phyloP scores from a whole-genome alignment of 2,888 invertebrate genomes.

The Rutpela maculata region DNA sequence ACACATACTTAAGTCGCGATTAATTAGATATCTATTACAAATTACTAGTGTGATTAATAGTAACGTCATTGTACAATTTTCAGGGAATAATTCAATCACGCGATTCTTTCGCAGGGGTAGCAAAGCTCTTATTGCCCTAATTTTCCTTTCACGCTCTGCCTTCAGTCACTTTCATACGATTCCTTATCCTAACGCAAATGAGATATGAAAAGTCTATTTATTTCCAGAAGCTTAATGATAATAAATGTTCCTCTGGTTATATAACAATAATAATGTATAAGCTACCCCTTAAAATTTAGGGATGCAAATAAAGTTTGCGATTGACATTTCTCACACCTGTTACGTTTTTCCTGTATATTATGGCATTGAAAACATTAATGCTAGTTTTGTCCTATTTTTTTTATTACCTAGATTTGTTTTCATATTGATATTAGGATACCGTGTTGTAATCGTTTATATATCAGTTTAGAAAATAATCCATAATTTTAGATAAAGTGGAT shows the following conservation, averaged over 20 bases:
- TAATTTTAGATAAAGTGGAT: too few species aligned
- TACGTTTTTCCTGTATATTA: too few species aligned
- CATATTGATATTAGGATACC: too few species aligned
- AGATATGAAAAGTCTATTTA: background rate
- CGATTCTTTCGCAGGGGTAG: background rate
- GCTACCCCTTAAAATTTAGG: too few species aligned
- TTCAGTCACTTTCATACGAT: background rate
- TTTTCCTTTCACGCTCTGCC: background rate
- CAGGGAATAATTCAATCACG: background rate
- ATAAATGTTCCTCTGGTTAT: background rate
- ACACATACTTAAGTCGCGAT: too few species aligned
- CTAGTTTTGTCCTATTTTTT: too few species aligned
- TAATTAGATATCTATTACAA: background rate
- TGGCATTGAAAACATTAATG: too few species aligned
- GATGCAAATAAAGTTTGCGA: too few species aligned
- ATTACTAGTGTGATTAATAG: background rate
- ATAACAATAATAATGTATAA: background rate
- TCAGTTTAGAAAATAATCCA: too few species aligned
- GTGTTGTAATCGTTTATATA: too few species aligned
- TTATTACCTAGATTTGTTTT: too few species aligned
- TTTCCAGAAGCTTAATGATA: background rate
- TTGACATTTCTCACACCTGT: too few species aligned
- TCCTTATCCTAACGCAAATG: background rate
- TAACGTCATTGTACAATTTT: background rate
- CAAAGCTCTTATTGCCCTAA: background rate